phyloP scores from a whole-genome alignment of 2,113 vertebrate species.

The Variabilichromis moorii region DNA sequence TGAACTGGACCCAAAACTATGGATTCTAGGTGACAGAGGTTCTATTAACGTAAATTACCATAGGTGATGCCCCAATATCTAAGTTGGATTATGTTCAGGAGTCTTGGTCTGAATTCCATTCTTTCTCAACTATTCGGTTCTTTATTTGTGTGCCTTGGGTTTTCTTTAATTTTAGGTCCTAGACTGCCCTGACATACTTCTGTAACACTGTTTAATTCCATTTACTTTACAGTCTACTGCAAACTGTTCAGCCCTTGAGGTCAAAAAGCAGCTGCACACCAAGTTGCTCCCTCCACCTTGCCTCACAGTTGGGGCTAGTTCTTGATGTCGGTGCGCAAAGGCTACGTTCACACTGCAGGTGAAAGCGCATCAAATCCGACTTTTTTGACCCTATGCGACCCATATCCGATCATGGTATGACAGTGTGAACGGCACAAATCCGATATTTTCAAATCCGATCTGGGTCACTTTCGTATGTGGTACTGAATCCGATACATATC shows the following conservation, averaged over 20 bases:
- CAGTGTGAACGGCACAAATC: too few species aligned
- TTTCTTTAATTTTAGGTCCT: not conserved
- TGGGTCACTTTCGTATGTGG: too few species aligned
- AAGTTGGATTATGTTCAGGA: not conserved
- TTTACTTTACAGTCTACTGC: not conserved
- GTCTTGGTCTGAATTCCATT: not conserved
- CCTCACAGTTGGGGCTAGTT: not conserved
- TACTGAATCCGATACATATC: too few species aligned
- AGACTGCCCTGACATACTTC: not conserved
- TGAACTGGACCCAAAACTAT: not conserved
- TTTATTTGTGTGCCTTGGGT: not conserved
- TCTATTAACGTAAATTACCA: not conserved
- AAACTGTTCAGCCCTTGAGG: not conserved
- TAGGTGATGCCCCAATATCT: not conserved
- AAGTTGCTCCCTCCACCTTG: not conserved
- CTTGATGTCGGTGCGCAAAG: not conserved
- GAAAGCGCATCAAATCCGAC: too few species aligned
- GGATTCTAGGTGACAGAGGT: not conserved
- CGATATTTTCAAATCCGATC: too few species aligned
- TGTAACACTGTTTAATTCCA: not conserved
- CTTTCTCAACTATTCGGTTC: fast-evolving
- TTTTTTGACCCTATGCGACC: too few species aligned
- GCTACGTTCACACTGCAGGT: too few species aligned
- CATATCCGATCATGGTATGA: too few species aligned
- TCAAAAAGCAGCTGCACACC: not conserved